phyloP scores from a whole-genome alignment of 2,113 vertebrate species.

The Ia io region DNA sequence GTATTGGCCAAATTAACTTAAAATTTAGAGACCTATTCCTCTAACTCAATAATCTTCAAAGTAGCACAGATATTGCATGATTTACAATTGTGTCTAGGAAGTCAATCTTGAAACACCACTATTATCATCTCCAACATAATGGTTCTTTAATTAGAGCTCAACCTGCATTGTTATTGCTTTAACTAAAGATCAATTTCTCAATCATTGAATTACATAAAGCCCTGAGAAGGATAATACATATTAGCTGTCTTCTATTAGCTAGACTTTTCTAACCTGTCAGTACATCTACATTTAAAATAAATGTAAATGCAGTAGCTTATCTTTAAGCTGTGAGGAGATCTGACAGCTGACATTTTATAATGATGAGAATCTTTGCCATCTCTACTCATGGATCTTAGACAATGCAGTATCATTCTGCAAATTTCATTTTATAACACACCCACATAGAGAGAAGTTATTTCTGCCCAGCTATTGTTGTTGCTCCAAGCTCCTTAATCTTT shows the following conservation, averaged over 20 bases:
- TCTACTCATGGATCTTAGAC: not conserved
- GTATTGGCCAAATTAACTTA: not conserved
- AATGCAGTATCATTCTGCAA: not conserved
- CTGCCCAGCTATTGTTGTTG: not conserved
- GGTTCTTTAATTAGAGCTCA: not conserved
- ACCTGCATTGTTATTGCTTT: not conserved
- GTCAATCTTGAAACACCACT: not conserved
- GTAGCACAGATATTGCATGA: not conserved
- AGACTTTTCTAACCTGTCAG: not conserved
- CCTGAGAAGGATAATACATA: not conserved
- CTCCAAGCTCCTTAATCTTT: not conserved
- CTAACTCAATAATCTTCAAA: not conserved
- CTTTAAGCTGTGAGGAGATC: not conserved
- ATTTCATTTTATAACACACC: not conserved
- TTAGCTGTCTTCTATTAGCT: not conserved
- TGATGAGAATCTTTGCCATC: not conserved
- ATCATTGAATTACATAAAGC: not conserved
- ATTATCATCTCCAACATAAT: not conserved
- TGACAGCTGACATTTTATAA: not conserved
- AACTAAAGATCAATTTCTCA: conserved; percentile 43
- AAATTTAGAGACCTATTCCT: not conserved
- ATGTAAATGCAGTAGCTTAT: not conserved
- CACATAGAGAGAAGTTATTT: not conserved
- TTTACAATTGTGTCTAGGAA: not conserved
- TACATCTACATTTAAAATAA: not conserved